Base-by-base conservation (phyloP, 2,888 invertebrate genomes). In the Hemithea aestivaria region DNA sequence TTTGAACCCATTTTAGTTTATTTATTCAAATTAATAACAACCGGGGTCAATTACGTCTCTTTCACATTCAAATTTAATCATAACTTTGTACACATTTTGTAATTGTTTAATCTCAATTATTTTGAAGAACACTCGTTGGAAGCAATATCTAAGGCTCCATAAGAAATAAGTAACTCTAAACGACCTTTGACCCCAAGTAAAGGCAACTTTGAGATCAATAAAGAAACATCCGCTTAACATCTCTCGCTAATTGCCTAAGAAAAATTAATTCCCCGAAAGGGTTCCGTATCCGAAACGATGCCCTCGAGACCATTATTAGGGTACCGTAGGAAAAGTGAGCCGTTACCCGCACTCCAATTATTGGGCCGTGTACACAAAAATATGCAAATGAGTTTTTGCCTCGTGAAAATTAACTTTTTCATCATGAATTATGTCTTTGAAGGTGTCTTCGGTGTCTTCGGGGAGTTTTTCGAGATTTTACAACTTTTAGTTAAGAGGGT, bases 381-480 rank as follows among this genome's bases (percentile, higher is more conserved):
- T 85, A 87, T 87, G 87, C 75, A 87, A 85, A 87, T 84, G 73
- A 72, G 70, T 56, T 70, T 67, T 63, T 56, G 61, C 71, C 61
- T 66, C 62, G 73, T 67, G 79, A 79, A 84, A 87, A 85, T 85
- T 82, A 83, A 87, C 84, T 87, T 87, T 85, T 87, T 84, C 87
- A 85, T 85, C 70, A 85, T 87, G 87, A 85, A 83, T 84, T 82
- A 87, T 83, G 81, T 83, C 82, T 67, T 80, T 70, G 62, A 77
- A 66, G 65, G 58, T 74, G 77, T 83, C 83, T 83, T 82, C 64
- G 60, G 51, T 53, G 80, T 80, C 84, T 80, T 77, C 59, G 40
- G 84, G 83, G 85, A 79, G 80, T 77, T 83, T 83, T 84, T 81
- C 53, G 72, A 80, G 83, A 82, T 85, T 84, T 83, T 81, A 82